phyloP scores from a whole-genome alignment of 2,888 invertebrate species.

The Brachyptera putata region DNA sequence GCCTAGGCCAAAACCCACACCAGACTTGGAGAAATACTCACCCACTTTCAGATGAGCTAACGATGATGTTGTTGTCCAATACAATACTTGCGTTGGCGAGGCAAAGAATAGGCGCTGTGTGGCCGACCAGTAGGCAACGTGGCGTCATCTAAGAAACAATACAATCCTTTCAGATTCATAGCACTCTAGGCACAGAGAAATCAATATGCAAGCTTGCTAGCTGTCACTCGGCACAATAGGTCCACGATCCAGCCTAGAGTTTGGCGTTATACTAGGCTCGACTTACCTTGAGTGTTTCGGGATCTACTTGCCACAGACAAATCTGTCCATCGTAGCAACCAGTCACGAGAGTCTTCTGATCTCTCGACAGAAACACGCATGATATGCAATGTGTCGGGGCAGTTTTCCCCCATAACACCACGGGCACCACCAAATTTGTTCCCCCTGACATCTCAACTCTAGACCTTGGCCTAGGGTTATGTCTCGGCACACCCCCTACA shows the following conservation, averaged over 20 bases:
- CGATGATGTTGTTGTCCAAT: slow-evolving; percentile 83
- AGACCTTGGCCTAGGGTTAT: too few species aligned
- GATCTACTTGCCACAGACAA: slow-evolving; percentile 89
- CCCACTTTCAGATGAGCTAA: slow-evolving; percentile 93
- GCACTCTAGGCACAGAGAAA: background rate
- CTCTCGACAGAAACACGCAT: slow-evolving; percentile 84
- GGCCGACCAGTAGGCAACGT: slow-evolving; percentile 87
- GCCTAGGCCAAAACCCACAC: too few species aligned
- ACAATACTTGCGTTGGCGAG: slow-evolving; percentile 70
- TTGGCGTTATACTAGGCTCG: too few species aligned
- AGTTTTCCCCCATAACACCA: slow-evolving; percentile 94
- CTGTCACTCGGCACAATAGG: too few species aligned
- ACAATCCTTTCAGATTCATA: background rate
- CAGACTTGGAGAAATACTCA: too few species aligned
- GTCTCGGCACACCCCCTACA: too few species aligned
- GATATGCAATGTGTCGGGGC: slow-evolving; percentile 97
- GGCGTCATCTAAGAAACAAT: slow-evolving; percentile 68
- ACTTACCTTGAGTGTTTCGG: slow-evolving; percentile 64
- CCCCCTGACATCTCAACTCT: slow-evolving; percentile 65
- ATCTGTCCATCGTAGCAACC: slow-evolving; percentile 98
- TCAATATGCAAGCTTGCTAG: too few species aligned
- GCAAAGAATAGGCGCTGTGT: slow-evolving; percentile 89
- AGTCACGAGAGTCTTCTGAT: slow-evolving; percentile 89
- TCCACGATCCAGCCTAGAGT: too few species aligned
- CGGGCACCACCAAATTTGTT: slow-evolving; percentile 90